phyloP scores from a whole-genome alignment of 2,888 invertebrate genomes.

The Prosopocoilus inquinatus region DNA sequence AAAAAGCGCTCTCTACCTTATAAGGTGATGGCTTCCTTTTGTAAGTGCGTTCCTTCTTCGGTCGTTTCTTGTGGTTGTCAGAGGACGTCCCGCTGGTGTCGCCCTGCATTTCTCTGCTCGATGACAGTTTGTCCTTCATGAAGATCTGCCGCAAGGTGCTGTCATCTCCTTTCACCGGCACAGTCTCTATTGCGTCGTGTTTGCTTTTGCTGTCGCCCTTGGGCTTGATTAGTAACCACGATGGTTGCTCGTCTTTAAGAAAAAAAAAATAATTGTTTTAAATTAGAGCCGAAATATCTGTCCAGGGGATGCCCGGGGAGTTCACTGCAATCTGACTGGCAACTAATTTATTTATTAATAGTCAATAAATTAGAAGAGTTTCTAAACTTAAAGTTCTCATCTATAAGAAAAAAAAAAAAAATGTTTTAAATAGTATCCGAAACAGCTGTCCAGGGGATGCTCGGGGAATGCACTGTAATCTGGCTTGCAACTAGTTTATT shows the following conservation, averaged over 20 bases:
- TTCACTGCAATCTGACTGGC: no score
- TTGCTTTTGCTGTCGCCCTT: background rate
- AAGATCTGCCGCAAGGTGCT: constrained; percentile 12
- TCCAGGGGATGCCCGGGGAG: no score
- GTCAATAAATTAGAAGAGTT: no score
- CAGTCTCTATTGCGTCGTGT: constrained; percentile 5
- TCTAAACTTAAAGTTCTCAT: no score
- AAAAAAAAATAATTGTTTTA: no score
- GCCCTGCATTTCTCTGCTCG: constrained; percentile 13
- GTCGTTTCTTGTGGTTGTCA: background rate
- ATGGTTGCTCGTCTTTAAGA: constrained; percentile 13
- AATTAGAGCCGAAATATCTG: no score
- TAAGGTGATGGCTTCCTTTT: constrained; percentile 2
- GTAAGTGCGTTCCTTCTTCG: constrained; percentile 2
- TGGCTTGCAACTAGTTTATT: no score
- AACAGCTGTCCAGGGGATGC: no score
- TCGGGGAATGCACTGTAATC: no score
- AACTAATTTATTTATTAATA: no score
- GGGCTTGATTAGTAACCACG: constrained; percentile 8
- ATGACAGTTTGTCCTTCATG: constrained; percentile 12
- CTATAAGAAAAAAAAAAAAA: no score
- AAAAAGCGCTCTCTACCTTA: background rate
- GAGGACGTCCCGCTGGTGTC: constrained; percentile 17
- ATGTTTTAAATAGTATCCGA: no score
- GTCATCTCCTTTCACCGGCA: constrained; percentile 13